phyloP scores from a whole-genome alignment of 2,113 vertebrate genomes.

The Neolamprologus falcicula region DNA sequence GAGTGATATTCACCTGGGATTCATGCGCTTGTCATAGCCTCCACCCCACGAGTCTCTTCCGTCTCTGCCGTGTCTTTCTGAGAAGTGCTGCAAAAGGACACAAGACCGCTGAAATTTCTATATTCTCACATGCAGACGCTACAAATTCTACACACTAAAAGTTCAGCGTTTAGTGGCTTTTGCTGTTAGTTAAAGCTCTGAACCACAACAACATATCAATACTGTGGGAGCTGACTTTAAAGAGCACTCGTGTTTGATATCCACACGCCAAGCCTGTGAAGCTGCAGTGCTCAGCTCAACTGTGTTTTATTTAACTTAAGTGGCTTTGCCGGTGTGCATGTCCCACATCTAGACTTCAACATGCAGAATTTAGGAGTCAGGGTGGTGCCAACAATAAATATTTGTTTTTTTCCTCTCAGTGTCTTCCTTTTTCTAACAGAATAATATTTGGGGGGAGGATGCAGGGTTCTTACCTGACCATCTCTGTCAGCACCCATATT shows the following conservation, averaged over 20 bases:
- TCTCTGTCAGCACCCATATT: conserved; percentile 77
- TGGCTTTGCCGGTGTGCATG: rapidly evolving
- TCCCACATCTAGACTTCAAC: background rate
- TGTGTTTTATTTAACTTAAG: background rate
- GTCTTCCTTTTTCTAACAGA: background rate
- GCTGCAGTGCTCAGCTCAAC: background rate
- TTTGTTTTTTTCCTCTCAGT: background rate
- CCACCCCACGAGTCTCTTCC: conserved; percentile 78
- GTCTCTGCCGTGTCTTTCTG: conserved; percentile 83
- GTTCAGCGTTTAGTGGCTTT: background rate
- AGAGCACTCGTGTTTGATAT: background rate
- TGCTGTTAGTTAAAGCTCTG: background rate
- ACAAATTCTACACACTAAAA: rapidly evolving
- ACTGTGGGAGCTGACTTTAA: background rate
- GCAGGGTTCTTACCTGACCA: conserved; percentile 40
- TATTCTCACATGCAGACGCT: background rate
- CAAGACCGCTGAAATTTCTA: rapidly evolving
- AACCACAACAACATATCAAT: background rate
- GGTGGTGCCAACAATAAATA: background rate
- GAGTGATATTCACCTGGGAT: conserved; percentile 34
- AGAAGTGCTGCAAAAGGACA: conserved; percentile 75
- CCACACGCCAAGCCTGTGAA: rapidly evolving
- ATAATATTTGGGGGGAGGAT: too few relatives aligned
- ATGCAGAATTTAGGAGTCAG: background rate
- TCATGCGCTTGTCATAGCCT: conserved; percentile 78